Percentiles rank a stretch among this genome's conserved stretches.
Evolutionary conservation across 2,797 vertebrate species (phyloP).

Genomic region (Aratinga solstitialis): DNA sequence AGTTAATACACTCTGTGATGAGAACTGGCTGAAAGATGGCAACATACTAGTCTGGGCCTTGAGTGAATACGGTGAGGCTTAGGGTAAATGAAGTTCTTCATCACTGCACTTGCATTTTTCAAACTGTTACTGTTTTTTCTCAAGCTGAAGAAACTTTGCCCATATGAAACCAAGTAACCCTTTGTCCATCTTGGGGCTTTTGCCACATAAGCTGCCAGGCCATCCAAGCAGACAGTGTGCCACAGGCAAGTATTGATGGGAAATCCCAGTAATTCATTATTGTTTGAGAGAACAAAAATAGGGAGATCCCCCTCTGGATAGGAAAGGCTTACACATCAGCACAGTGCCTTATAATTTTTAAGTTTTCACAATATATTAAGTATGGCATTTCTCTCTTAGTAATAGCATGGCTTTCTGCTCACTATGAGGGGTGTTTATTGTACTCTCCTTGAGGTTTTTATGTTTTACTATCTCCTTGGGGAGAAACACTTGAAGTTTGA

Average conservation of each 20-base stretch:
- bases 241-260: fast-evolving
- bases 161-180: neutral
- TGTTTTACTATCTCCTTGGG: neutral
- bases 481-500: neutral
- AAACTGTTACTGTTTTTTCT: neutral
- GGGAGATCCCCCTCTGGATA: neutral
- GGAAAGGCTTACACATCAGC: neutral
- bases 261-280: neutral
- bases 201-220: neutral
- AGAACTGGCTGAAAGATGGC: neutral
- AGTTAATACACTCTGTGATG: neutral
- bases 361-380: neutral
- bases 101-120: neutral
- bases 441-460: neutral
- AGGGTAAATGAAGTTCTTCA: neutral
- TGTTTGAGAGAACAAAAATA: neutral
- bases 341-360: neutral
- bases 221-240: neutral
- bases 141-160: neutral
- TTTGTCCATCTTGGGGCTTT: neutral
- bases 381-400: neutral
- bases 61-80: neutral
- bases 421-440: neutral
- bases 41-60: neutral
- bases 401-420: neutral